Conservation (phyloP, 2,888 invertebrate genomes). For the Glyphotaelius pellucidus region DNA sequence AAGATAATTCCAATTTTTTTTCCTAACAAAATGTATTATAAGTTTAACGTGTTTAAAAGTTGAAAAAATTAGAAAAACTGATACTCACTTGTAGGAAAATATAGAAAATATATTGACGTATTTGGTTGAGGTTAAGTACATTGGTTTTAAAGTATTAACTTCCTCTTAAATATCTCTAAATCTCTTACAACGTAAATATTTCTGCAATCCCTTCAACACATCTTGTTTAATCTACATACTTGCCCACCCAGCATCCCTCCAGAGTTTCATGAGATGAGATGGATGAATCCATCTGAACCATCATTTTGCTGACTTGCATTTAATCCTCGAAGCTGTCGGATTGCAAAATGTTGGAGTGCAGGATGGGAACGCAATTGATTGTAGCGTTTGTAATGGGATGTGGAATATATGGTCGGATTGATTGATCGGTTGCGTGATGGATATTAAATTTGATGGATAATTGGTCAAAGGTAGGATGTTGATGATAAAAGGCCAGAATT, state of each 20-base stretch:
- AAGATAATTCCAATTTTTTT: too few species aligned
- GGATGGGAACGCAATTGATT: constrained; percentile 46
- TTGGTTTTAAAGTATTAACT: too few species aligned
- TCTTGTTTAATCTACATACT: not conserved
- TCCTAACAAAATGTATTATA: too few species aligned
- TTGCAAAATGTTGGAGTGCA: constrained; percentile 38
- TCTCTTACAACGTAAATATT: not conserved
- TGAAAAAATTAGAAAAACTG: too few species aligned
- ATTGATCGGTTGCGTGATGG: constrained; percentile 2
- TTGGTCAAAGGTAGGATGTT: constrained; percentile 20
- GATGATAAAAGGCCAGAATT: not conserved
- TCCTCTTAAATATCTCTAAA: not conserved
- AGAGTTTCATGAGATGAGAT: not conserved
- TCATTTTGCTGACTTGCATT: constrained; percentile 59
- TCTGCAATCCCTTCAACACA: not conserved
- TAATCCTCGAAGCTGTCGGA: constrained; percentile 52
- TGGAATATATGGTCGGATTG: constrained; percentile 5
- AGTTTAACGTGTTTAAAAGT: too few species aligned
- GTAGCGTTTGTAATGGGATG: constrained; percentile 25
- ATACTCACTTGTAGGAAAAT: too few species aligned
- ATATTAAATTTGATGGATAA: constrained; percentile 21
- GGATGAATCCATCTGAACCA: constrained; percentile 43
- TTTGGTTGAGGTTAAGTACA: not conserved
- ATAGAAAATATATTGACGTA: not conserved
- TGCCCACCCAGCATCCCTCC: not conserved